A percentile compares a stretch with the other conserved stretches of the same genome.
Evolutionary conservation across 2,797 vertebrate species (phyloP).

Genomic region (Pangasius krempfi): DNA sequence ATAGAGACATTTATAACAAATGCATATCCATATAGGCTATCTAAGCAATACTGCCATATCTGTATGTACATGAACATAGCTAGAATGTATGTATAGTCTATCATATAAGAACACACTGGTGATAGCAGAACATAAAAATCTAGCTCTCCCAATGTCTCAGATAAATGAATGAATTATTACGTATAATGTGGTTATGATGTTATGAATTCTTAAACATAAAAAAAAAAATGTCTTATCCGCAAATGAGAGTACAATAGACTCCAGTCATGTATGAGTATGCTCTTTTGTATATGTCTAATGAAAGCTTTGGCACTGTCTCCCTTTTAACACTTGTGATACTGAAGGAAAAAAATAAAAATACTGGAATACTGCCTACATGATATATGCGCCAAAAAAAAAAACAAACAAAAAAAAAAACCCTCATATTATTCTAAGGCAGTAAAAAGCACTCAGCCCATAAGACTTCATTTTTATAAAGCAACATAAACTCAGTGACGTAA

Average conservation of each 20-base stretch:
- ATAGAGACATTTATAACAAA: constrained; percentile 84
- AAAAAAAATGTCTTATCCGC: constrained; percentile 21
- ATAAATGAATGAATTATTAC: constrained; percentile 36
- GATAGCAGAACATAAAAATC: constrained; percentile 51
- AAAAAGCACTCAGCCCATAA: constrained; percentile 36
- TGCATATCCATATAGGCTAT: constrained; percentile 70
- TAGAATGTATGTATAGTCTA: constrained; percentile 55
- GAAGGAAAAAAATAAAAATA: not conserved
- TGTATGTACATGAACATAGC: constrained; percentile 61
- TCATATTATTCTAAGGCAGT: constrained; percentile 34
- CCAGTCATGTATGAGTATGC: constrained; percentile 9
- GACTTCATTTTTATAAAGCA: constrained; percentile 10
- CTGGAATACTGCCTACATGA: constrained; percentile 20
- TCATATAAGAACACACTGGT: constrained; percentile 49
- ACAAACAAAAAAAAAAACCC: not conserved
- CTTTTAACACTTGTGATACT: constrained; percentile 29
- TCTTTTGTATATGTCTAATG: constrained; percentile 26
- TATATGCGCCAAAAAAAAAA: not conserved
- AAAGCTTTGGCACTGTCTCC: constrained; percentile 61
- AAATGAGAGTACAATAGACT: constrained; percentile 35
- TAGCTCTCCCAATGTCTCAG: constrained; percentile 51
- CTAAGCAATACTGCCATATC: constrained; percentile 55
- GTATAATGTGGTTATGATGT: constrained; percentile 54
- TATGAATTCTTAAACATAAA: constrained; percentile 35
- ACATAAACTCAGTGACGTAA: constrained; percentile 32